Evolutionary conservation across 2,888 invertebrate species (phyloP).

Genomic region (Caenorhabditis uteleia): DNA sequence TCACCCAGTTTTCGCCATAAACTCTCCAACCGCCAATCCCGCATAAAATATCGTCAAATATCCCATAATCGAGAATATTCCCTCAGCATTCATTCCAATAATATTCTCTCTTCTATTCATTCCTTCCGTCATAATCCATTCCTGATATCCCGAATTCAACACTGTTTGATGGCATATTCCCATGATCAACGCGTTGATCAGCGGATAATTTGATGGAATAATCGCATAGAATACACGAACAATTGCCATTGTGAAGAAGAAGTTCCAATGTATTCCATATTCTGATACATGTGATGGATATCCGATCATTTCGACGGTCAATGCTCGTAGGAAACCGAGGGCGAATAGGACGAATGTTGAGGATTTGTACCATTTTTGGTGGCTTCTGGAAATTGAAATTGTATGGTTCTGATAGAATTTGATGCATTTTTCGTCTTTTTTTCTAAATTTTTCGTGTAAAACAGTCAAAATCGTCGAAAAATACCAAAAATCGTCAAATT

Average conservation of each 20-base stretch:
- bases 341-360: constrained; percentile 69
- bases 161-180: constrained; percentile 48
- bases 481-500: no score
- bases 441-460: no score
- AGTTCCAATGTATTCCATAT: constrained; percentile 98
- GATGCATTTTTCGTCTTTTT: no score
- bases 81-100: constrained; percentile 87
- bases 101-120: constrained; percentile 70
- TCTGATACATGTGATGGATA: constrained; percentile 89
- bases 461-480: no score
- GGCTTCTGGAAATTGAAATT: constrained; percentile 17
- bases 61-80: constrained; percentile 84
- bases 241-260: constrained; percentile 89
- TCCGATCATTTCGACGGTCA: constrained; percentile 74
- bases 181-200: constrained; percentile 22
- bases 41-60: constrained; percentile 84
- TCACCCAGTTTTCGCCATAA: constrained; percentile 47
- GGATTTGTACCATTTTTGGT: constrained; percentile 29
- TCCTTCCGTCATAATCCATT: constrained; percentile 48
- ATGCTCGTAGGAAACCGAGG: constrained; percentile 72
- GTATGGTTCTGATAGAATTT: no score
- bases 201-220: constrained; percentile 35
- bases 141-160: constrained; percentile 42
- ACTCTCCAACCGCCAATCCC: constrained; percentile 71
- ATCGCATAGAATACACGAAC: constrained; percentile 71